Evolutionary conservation across 2,113 vertebrate species (phyloP).

Genomic region (Bujurquina vittata): DNA sequence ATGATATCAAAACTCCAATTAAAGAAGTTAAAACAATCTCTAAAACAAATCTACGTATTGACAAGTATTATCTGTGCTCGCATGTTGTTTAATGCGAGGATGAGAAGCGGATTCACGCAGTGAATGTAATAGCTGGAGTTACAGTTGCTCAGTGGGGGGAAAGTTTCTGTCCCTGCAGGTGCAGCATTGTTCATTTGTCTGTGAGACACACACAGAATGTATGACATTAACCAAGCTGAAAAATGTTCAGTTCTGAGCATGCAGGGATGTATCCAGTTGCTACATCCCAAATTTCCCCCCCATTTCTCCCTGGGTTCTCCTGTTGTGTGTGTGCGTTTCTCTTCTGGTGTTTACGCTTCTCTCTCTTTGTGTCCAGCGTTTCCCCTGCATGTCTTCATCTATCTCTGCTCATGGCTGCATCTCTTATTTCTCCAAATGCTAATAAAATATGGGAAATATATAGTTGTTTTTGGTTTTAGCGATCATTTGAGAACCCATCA

Average conservation of each 20-base stretch:
- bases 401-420: constrained; percentile 4
- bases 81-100: background rate
- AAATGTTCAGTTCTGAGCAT: constrained; percentile 30
- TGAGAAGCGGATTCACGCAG: background rate
- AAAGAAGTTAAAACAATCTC: background rate
- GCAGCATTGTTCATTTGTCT: background rate
- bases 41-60: background rate
- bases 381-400: constrained; percentile 25
- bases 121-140: background rate
- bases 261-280: background rate
- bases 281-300: background rate
- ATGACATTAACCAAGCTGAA: constrained; percentile 20
- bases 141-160: background rate
- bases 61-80: background rate
- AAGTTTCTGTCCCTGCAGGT: constrained; percentile 2
- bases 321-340: background rate
- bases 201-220: background rate
- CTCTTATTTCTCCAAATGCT: constrained; percentile 1
- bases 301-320: background rate
- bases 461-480: background rate
- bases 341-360: constrained; percentile 16
- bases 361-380: constrained; percentile 23
- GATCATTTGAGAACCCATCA: constrained; percentile 18
- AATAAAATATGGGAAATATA: constrained; percentile 14
- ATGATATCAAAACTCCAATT: background rate